These are phyloP conservation scores for Agrochola lychnidis DNA, from an alignment of 2,888 invertebrate species.

Conservation along the genomic window DNA sequence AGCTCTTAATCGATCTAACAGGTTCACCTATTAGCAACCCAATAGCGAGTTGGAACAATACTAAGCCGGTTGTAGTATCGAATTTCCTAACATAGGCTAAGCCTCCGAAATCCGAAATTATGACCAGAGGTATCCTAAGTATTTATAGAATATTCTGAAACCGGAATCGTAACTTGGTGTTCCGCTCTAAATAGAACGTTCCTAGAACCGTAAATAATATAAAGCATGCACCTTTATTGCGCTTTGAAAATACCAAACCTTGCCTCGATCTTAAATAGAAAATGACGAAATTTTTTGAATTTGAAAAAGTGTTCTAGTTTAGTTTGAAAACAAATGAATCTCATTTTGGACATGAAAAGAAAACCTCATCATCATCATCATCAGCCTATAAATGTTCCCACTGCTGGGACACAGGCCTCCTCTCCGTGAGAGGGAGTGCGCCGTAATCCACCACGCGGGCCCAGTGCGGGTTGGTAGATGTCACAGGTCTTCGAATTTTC, in stretches of 20 bases:
- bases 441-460: too few species aligned
- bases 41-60: background rate
- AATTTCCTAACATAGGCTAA: constrained; percentile 22
- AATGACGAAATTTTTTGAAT: background rate
- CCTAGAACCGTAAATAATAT: background rate
- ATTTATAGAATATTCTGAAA: background rate
- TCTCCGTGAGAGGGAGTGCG: too few species aligned
- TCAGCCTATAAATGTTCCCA: too few species aligned
- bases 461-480: too few species aligned
- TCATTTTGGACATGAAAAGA: background rate
- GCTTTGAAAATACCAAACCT: background rate
- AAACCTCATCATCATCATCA: too few species aligned
- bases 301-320: background rate
- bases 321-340: background rate
- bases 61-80: constrained; percentile 8
- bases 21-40: background rate
- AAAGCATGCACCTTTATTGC: background rate
- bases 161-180: background rate
- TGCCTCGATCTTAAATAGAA: background rate
- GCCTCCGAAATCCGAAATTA: constrained; percentile 29
- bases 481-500: too few species aligned
- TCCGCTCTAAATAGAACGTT: too few species aligned
- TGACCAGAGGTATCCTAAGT: background rate
- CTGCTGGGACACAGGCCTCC: too few species aligned
- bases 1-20: constrained; percentile 8